These are phyloP conservation scores for Hestina assimilis DNA, from an alignment of 1,140 invertebrate genomes.

Conservation along the genomic window DNA sequence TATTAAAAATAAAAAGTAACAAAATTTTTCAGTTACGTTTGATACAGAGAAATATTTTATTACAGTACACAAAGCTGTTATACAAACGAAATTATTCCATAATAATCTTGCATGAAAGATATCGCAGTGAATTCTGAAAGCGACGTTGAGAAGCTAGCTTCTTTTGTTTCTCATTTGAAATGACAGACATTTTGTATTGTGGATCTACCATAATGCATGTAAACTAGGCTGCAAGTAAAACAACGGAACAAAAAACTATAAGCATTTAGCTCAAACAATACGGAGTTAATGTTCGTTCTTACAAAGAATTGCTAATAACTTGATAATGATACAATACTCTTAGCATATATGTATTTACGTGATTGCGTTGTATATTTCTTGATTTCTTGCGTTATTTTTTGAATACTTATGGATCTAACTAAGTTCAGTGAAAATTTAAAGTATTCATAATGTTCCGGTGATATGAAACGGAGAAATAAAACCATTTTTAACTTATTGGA, in stretches of 20 bases:
- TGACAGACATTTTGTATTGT: slow-evolving; percentile 16
- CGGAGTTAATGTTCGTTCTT: too few relatives aligned
- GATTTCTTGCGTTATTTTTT: background rate
- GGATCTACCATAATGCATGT: slow-evolving; percentile 6
- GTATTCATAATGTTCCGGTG: too few relatives aligned
- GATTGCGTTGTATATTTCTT: background rate
- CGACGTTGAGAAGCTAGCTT: slow-evolving; percentile 2
- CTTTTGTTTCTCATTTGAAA: slow-evolving; percentile 21
- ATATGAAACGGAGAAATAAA: too few relatives aligned
- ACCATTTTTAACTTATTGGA: background rate
- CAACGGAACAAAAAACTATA: slow-evolving; percentile 4
- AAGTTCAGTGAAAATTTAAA: background rate
- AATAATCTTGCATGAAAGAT: background rate
- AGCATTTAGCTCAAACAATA: slow-evolving; percentile 4
- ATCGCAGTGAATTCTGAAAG: slow-evolving; percentile 4
- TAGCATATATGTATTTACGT: background rate
- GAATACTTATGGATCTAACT: background rate
- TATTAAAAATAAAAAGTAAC: too few relatives aligned
- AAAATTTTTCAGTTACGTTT: background rate
- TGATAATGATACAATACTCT: background rate
- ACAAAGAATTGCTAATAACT: background rate
- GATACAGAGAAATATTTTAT: too few relatives aligned
- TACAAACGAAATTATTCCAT: background rate
- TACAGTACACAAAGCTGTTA: background rate
- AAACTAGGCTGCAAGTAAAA: slow-evolving; percentile 10